Base-by-base conservation (phyloP, 2,888 invertebrate genomes). In the Brachypalpus laphriformis region DNA sequence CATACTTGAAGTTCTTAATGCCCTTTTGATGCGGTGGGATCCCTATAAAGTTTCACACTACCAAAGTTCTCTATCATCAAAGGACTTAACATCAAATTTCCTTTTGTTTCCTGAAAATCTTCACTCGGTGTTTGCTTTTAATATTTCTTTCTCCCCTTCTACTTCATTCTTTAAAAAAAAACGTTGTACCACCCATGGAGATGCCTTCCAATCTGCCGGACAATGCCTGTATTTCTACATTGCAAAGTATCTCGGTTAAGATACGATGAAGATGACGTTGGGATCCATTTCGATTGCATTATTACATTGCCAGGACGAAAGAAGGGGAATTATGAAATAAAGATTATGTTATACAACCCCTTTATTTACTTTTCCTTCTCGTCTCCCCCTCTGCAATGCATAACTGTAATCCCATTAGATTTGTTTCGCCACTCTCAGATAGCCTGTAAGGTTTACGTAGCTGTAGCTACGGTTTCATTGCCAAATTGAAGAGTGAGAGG, bases 291-390 rank as follows among this genome's bases (percentile, higher is more conserved):
- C 49, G 51, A 66, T 51, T 51, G 20, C 37, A 51, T 68, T 51
- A 66, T 54, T 16, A 40, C 40, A 16, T 20, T 20, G 40, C 18
- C 16, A 11, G 42, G 54, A 42, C 28, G 28, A 16, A 28, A 18
- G 28, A 8, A 25, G 45, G 9, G 4, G 31, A 70, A 70, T 70
- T 70, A 70, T 70, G 54, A 45, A 70, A 70, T 56, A 56, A 70
- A 45, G 45, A 42, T 40, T 28, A 68, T 54, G 54, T 68, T 42
- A 68, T 68, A 40, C 54, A 9, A 42, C 18, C 45, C 20, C 56
- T 57, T 47, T 70, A 70, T 57, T 57, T 47, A 34, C 57, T 47
- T 45, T 70, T 56, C n/a, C 6, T 25, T 14, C 5, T 56, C 16
- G 22, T 25, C n/a, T n/a, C 5, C 3, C 25, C 25, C 25, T 28